Base-by-base conservation (phyloP, 2,888 invertebrate genomes). In the Microchrysa polita region DNA sequence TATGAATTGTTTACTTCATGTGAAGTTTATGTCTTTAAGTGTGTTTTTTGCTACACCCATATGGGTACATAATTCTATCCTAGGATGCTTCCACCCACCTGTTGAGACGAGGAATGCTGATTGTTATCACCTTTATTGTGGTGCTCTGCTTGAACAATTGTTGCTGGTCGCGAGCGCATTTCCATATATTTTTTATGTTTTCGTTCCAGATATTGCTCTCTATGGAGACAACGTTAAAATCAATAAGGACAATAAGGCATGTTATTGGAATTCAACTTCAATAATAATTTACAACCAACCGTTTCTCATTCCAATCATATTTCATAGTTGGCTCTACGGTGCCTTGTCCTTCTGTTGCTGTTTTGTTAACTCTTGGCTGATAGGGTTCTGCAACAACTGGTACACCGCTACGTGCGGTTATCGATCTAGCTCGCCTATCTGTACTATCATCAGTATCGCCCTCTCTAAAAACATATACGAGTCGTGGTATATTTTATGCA, bases 301-400 rank as follows among this genome's bases (percentile, higher is more conserved):
- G 74, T 77, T 78, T 77, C 65, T 79, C 77, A 77, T 77, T 76
- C 78, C 78, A 77, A 79, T 81, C 77, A 78, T 79, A 79, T 76
- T 78, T 77, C 76, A 78, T 65, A n/a, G 77, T 76, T 67, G 78
- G 77, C 73, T 75, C 73, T 52, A 75, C 74, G 72, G 77, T 74
- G 61, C 74, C 77, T 42, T 75, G 73, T 7, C 57, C 77, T 14
- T 74, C 67, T n/a, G n/a, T n/a, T 18, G 74, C 76, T 1, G 79
- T 79, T 69, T 76, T 77, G 72, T 81, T 79, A 42, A 77, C 73
- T 57, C 76, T 76, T 7, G 75, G 40, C 1, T 81, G 81, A 74
- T 83, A 83, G 18, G 84, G 82, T 76, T 82, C 85, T 72, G 81
- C 79, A 74, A 82, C 81, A 57, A 83, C 79, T n/a, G 81, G 79